phyloP scores from a whole-genome alignment of 1,140 invertebrate species.

The Aphis craccivora region DNA sequence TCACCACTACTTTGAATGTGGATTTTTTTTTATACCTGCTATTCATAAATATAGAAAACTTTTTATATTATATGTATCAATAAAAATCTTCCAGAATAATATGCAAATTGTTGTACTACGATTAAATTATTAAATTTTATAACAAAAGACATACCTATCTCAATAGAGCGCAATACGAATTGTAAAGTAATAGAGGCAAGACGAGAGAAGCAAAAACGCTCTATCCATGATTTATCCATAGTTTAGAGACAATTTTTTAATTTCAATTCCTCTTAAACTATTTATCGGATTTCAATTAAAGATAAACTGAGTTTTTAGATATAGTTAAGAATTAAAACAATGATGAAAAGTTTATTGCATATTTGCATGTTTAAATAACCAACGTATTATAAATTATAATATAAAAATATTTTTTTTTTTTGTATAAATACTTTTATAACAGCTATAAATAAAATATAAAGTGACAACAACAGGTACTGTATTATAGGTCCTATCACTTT shows the following conservation, averaged over 20 bases:
- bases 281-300: background rate
- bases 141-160: background rate
- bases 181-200: background rate
- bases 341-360: background rate
- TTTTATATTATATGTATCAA: background rate
- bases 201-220: background rate
- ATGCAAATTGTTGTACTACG: background rate
- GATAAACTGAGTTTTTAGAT: background rate
- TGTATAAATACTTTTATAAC: background rate
- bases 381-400: background rate
- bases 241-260: background rate
- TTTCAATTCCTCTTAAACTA: background rate
- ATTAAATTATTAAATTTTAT: background rate
- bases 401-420: background rate
- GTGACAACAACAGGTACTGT: too few relatives aligned
- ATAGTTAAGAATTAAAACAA: too few relatives aligned
- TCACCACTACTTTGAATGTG: background rate
- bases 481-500: too few relatives aligned
- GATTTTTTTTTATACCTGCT: background rate
- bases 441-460: background rate
- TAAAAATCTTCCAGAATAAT: background rate
- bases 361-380: background rate
- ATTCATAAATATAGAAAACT: background rate
- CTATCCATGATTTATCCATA: background rate
- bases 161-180: background rate